A percentile compares a stretch with the other conserved stretches of the same genome.
phyloP scores from a whole-genome alignment of 2,888 invertebrate species.

The Chromoteleia sp. region DNA sequence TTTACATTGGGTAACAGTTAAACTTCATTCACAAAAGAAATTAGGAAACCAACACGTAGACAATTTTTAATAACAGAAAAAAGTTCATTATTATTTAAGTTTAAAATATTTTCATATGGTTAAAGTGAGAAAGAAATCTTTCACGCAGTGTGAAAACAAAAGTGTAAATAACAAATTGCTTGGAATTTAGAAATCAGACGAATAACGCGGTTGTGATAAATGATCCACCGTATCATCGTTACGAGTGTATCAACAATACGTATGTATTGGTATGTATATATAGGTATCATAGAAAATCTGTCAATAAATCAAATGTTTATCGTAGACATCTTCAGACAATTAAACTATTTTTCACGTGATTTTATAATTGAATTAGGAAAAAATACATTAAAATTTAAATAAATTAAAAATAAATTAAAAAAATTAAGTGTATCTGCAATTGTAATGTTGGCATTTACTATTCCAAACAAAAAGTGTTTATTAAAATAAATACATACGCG shows the following conservation, averaged over 20 bases:
- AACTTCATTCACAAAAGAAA: constrained; percentile 4
- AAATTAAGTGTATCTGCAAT: not conserved
- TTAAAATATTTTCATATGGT: constrained; percentile 9
- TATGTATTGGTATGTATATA: not conserved
- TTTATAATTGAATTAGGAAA: not conserved
- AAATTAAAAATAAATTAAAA: not conserved
- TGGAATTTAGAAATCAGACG: constrained; percentile 9
- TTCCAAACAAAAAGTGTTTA: too few relatives aligned
- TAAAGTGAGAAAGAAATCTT: not conserved
- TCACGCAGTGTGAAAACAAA: constrained; percentile 29
- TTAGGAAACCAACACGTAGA: not conserved
- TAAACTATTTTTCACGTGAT: not conserved
- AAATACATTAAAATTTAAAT: not conserved
- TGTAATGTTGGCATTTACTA: too few relatives aligned
- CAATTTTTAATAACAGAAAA: not conserved
- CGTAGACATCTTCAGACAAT: constrained; percentile 1
- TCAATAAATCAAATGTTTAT: constrained; percentile 38
- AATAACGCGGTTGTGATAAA: constrained; percentile 25
- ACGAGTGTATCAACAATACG: constrained; percentile 3
- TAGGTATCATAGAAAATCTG: not conserved
- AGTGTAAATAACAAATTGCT: constrained; percentile 35
- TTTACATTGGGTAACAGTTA: constrained; percentile 5
- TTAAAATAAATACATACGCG: too few relatives aligned
- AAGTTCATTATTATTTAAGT: constrained; percentile 24
- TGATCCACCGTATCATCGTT: constrained; percentile 21